Base-by-base conservation (phyloP, 2,888 invertebrate genomes). In the Hesperia comma region DNA sequence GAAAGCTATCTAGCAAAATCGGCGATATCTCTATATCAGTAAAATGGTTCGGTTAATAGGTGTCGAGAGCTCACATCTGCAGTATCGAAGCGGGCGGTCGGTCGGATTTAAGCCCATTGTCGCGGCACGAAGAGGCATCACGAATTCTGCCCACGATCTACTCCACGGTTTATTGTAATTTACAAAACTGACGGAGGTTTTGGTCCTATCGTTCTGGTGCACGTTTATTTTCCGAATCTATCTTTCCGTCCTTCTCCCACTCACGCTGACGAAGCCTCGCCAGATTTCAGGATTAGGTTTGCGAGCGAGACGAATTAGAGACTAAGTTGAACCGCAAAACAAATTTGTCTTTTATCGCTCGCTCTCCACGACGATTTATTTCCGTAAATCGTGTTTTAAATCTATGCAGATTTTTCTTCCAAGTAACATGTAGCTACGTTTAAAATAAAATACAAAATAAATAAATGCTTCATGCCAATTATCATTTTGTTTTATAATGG, bases 131-230 rank as follows among this genome's bases (percentile, higher is more conserved):
- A 46, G 73, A 79, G 81, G 75, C 85, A 90, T 90, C 88, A 84
- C 74, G 80, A 81, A 90, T 92, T 91, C 90, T 78, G 77, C 79
- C 77, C 90, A 88, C 90, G 90, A 86, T 84, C 83, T 81, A 77
- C 82, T 85, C 80, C 81, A 85, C 86, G 88, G 89, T 90, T 90
- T 90, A 90, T 87, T 87, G 89, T 90, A 89, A 90, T 90, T 90
- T 90, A 89, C 86, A 90, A 90, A 90, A 88, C 88, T 89, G 87
- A 87, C 85, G 82, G 82, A 81, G 85, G 86, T 86, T 88, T 86
- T 84, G 82, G 81, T 81, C 81, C 83, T 84, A 86, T 86, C 82
- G 83, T 85, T 84, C 76, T 77, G 73, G 77, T 80, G 77, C 82
- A 83, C 81, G 79, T 87, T 87, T 86, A 82, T 87, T 87, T 85